phyloP scores from a whole-genome alignment of 2,797 vertebrate genomes.

The Chrysolophus pictus region DNA sequence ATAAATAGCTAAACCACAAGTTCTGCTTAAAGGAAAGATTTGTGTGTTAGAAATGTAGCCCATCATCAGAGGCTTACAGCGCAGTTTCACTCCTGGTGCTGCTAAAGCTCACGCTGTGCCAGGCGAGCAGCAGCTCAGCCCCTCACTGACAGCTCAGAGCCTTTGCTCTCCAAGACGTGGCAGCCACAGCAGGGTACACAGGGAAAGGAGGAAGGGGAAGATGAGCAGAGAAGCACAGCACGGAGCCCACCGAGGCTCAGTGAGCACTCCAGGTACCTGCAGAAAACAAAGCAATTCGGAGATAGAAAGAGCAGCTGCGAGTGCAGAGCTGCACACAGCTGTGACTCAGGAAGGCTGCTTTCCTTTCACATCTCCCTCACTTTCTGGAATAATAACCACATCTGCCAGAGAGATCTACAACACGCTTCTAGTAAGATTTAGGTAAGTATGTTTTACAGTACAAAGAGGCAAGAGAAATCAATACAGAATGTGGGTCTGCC shows the following conservation, averaged over 20 bases:
- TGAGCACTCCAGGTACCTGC: rapidly evolving
- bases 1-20: not conserved
- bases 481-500: rapidly evolving
- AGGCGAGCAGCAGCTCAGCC: not conserved
- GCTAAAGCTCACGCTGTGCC: not conserved
- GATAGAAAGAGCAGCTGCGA: rapidly evolving
- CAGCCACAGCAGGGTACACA: too few relatives aligned
- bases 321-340: not conserved
- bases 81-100: not conserved
- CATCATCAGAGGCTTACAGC: rapidly evolving
- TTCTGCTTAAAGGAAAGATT: not conserved
- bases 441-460: rapidly evolving
- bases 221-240: rapidly evolving
- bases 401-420: rapidly evolving
- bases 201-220: not conserved
- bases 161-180: not conserved
- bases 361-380: rapidly evolving
- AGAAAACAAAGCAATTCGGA: not conserved
- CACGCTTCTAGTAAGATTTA: rapidly evolving
- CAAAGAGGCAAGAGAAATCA: not conserved
- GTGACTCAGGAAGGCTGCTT: not conserved
- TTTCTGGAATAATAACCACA: not conserved
- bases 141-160: not conserved
- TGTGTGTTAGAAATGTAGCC: rapidly evolving
- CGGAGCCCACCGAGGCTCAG: not conserved